A percentile compares a stretch with the other conserved stretches of the same genome.
Evolutionary conservation across 2,888 invertebrate species (phyloP).

Genomic region (Camponotus fellah): DNA sequence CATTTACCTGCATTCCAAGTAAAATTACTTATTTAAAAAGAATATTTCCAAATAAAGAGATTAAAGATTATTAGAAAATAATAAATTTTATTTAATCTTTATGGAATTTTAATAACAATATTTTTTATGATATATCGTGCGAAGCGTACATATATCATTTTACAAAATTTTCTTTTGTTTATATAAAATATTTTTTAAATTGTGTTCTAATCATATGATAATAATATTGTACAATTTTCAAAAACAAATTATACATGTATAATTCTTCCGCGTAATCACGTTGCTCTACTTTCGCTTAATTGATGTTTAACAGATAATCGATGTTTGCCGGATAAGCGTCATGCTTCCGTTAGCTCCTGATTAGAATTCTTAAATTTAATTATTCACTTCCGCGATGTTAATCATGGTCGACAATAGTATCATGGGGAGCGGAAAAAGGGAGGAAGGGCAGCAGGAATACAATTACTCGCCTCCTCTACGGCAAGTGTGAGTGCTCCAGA

Average conservation of each 20-base stretch:
- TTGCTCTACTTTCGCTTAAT: constrained; percentile 8
- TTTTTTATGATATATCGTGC: background rate
- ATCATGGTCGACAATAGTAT: constrained; percentile 47
- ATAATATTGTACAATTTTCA: background rate
- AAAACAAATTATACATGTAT: background rate
- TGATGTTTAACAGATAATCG: background rate
- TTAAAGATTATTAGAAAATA: background rate
- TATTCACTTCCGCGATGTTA: constrained; percentile 60
- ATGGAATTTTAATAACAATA: background rate
- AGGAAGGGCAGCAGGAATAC: constrained; percentile 15
- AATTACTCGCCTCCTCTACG: constrained; percentile 89
- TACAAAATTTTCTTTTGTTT: background rate
- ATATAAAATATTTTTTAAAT: background rate
- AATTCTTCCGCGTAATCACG: background rate
- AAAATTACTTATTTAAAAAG: background rate
- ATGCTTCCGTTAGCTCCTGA: background rate
- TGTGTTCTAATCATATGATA: background rate
- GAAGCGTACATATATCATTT: background rate
- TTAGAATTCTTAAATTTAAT: constrained; percentile 56
- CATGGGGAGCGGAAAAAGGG: background rate
- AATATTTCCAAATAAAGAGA: background rate
- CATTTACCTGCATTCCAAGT: constrained; percentile 86
- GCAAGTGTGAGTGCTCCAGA: constrained; percentile 96
- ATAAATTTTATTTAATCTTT: background rate
- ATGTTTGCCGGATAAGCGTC: background rate